Evolutionary conservation across 2,888 invertebrate genomes (phyloP), one percentile per base, ranked within the genome.

Genomic region (Chymomyza amoena): DNA sequence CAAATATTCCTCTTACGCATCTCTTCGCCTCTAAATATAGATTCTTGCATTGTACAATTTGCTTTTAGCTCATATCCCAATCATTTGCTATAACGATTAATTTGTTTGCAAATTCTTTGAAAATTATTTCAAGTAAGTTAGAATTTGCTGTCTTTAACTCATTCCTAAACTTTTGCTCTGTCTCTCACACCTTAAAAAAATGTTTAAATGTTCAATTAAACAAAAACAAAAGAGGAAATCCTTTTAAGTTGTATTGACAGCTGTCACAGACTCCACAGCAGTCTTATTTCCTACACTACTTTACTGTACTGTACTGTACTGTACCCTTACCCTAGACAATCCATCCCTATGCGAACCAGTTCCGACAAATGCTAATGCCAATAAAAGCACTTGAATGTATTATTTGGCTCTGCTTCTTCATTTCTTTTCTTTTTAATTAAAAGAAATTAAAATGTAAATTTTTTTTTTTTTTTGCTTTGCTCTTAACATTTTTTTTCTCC

Each of bases 401-500:
- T 87, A 75, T 75, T 75, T 75, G 63, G 32, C 59, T 52, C 15
- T 39, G 56, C 36, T 39, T 20, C 15, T n/a, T 70, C 66, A 56
- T 68, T 65, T 73, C 66, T 15, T n/a, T 75, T 68, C 59, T 68
- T 77, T 83, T 87, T 83, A 88, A 88, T 83, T 86, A 88, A 88
- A 88, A 80, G 75, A 88, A 88, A 83, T 83, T 83, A 83, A 83
- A 83, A 83, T 83, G 88, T 88, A 83, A 83, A 83, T 83, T 88
- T 68, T 68, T 76, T 69, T 32, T 32, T 83, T 88, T 68, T 68
- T 76, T 69, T 32, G 6, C 32, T 32, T 2, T 1, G 9, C 61
- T 59, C 61, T 70, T 13, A 36, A 6, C 10, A 25, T 45, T 10
- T 13, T 28, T 25, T 45, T 18, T 66, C 62, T 56, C 25, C 50